Evolutionary conservation across 2,797 vertebrate species (phyloP).

Genomic region (Microhierax caerulescens): DNA sequence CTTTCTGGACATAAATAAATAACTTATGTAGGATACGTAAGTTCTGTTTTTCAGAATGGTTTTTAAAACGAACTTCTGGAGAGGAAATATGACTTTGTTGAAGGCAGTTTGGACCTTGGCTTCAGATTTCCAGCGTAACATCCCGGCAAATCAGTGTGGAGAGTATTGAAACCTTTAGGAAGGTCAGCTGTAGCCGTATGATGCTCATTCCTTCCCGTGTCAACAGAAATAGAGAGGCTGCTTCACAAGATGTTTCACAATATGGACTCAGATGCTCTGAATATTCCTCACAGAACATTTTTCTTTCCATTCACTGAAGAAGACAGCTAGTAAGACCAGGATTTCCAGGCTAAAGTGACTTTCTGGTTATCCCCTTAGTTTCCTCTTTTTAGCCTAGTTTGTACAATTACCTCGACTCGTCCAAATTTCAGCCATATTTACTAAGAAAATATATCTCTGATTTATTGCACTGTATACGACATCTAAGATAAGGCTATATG

Average conservation of each 20-base stretch:
- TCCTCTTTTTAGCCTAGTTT: background rate
- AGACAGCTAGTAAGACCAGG: background rate
- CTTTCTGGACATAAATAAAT: background rate
- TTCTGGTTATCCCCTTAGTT: background rate
- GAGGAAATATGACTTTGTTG: background rate
- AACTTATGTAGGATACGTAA: background rate
- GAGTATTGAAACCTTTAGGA: background rate
- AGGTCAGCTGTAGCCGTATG: background rate
- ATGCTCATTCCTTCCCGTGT: background rate
- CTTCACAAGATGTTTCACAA: background rate
- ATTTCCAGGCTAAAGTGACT: background rate
- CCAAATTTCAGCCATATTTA: background rate
- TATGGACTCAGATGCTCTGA: background rate
- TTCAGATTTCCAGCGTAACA: background rate
- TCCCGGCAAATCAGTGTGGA: background rate
- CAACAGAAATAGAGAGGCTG: background rate
- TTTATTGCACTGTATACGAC: background rate
- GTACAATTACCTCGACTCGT: background rate
- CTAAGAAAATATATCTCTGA: background rate
- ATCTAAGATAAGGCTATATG: background rate
- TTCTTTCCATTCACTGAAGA: background rate
- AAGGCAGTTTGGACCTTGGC: background rate
- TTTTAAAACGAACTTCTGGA: background rate
- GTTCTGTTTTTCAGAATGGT: background rate
- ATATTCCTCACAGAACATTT: background rate